phyloP scores from a whole-genome alignment of 2,888 invertebrate genomes.

The Stratiomys singularior region DNA sequence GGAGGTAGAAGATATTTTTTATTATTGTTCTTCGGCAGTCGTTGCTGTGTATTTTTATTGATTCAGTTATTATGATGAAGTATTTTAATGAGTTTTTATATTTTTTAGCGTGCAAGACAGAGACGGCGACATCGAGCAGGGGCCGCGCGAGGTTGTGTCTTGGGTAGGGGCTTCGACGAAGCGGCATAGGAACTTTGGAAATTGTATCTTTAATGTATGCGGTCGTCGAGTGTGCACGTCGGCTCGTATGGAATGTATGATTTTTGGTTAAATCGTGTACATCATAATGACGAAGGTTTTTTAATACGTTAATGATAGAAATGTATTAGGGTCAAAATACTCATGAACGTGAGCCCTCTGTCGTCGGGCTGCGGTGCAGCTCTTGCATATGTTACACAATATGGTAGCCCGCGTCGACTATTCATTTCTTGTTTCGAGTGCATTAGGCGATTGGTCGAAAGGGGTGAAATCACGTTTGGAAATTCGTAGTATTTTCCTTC shows the following conservation, averaged over 20 bases:
- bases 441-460: too few species aligned
- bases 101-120: conserved; percentile 30
- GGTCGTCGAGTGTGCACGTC: not conserved
- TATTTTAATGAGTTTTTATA: conserved; percentile 45
- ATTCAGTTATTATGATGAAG: conserved; percentile 43
- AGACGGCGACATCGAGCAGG: not conserved
- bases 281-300: conserved; percentile 22
- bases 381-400: too few species aligned
- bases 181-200: too few species aligned
- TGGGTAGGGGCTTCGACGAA: conserved; percentile 29
- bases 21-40: conserved; percentile 8
- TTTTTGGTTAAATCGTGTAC: conserved; percentile 19
- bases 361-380: not conserved
- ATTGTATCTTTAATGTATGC: not conserved
- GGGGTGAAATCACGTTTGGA: too few species aligned
- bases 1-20: conserved; percentile 16
- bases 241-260: conserved; percentile 2
- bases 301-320: not conserved
- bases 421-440: too few species aligned
- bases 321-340: conserved; percentile 25
- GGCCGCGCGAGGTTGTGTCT: not conserved
- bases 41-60: conserved; percentile 33
- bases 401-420: too few species aligned
- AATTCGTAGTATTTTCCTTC: too few species aligned
- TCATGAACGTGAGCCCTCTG: not conserved